Evolutionary conservation across 2,888 invertebrate species (phyloP).

Genomic region (Eudemis profundana): DNA sequence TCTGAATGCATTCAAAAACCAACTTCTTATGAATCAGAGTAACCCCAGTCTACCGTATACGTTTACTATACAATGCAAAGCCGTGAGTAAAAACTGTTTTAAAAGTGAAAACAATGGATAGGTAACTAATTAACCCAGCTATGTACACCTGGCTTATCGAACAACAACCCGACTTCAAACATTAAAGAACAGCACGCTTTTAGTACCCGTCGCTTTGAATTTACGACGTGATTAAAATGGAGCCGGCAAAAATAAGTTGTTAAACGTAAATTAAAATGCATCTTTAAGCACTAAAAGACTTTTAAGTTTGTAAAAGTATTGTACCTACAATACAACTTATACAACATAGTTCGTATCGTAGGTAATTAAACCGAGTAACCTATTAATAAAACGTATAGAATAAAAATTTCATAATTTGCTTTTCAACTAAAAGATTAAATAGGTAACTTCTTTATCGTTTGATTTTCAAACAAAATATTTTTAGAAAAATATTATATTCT

Average conservation of each 20-base stretch:
- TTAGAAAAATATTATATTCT: no score
- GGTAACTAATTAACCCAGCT: constrained; percentile 9
- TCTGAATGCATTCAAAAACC: no score
- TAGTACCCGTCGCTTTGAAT: constrained; percentile 7
- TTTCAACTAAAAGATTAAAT: no score
- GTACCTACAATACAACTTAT: no score
- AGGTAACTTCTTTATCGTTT: no score
- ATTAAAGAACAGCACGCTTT: constrained; percentile 17
- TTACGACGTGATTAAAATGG: constrained; percentile 16
- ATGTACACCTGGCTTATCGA: constrained; percentile 12
- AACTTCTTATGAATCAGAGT: no score
- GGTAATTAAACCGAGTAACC: no score
- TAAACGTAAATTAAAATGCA: constrained; percentile 1
- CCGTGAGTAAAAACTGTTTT: neutral
- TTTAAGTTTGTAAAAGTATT: no score
- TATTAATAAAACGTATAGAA: no score
- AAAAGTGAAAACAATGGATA: constrained; percentile 17
- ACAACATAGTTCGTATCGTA: no score
- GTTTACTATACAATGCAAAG: neutral
- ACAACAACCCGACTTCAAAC: constrained; percentile 25
- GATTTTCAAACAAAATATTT: no score
- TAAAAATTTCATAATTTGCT: no score
- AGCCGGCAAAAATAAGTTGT: neutral
- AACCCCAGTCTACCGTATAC: neutral
- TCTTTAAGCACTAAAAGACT: neutral